A percentile compares a stretch with the other conserved stretches of the same genome.
These are phyloP conservation scores for Pseudachorutes palmiensis DNA, from an alignment of 1,140 invertebrate genomes.

Conservation along the genomic window DNA sequence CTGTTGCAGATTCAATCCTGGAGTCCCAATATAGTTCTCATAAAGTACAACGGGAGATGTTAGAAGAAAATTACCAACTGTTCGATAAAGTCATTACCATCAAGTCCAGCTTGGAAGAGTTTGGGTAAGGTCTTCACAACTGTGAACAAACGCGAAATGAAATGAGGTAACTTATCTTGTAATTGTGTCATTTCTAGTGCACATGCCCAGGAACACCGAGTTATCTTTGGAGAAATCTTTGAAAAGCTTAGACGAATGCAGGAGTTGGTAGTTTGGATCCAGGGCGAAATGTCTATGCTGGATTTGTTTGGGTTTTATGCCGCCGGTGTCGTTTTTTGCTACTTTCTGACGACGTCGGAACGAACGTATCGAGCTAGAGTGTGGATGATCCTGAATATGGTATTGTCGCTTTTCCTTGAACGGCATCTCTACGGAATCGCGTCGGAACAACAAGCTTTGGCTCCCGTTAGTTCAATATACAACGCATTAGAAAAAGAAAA, in stretches of 20 bases:
- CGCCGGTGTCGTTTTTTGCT: slow-evolving; percentile 46
- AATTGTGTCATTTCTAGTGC: slow-evolving; percentile 39
- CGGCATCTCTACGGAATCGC: slow-evolving; percentile 25
- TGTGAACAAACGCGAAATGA: too few species aligned
- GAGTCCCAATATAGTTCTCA: slow-evolving; percentile 51
- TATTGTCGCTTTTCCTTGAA: slow-evolving; percentile 44
- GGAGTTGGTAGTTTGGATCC: slow-evolving; percentile 46
- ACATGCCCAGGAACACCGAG: slow-evolving; percentile 49
- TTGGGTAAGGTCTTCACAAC: too few species aligned
- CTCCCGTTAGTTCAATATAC: too few species aligned
- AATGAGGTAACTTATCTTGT: too few species aligned
- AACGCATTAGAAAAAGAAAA: too few species aligned
- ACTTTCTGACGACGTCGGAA: slow-evolving; percentile 49
- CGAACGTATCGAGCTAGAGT: slow-evolving; percentile 48
- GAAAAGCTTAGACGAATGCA: slow-evolving; percentile 50
- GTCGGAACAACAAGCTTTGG: not conserved
- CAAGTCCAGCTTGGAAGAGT: slow-evolving; percentile 47
- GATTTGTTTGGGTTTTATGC: slow-evolving; percentile 53
- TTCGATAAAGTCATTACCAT: slow-evolving; percentile 45
- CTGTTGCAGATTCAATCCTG: slow-evolving; percentile 44
- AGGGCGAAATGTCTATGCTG: slow-evolving; percentile 52
- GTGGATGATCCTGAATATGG: slow-evolving; percentile 48
- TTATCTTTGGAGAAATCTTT: slow-evolving; percentile 52
- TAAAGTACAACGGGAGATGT: slow-evolving; percentile 49
- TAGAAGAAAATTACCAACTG: slow-evolving; percentile 46